Percentiles rank a stretch among this genome's conserved stretches.
phyloP scores from a whole-genome alignment of 1,140 invertebrate genomes.

The Bombus fervidus region DNA sequence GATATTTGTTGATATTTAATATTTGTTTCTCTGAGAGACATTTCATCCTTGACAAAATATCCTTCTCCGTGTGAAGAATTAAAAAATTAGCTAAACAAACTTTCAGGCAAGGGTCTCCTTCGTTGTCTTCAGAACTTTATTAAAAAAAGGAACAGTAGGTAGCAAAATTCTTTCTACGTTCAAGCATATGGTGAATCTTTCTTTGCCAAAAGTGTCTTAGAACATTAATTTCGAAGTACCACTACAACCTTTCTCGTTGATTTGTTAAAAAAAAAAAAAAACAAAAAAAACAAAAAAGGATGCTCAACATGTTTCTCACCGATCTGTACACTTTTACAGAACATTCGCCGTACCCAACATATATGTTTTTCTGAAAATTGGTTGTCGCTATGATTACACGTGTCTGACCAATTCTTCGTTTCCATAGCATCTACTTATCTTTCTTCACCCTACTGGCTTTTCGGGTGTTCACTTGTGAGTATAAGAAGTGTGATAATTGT shows the following conservation, averaged over 20 bases:
- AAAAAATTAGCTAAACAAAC: neutral
- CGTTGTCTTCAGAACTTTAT: neutral
- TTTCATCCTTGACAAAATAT: neutral
- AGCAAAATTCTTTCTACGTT: neutral
- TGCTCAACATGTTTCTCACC: no score
- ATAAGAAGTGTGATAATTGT: neutral
- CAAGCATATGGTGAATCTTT: neutral
- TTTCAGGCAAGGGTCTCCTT: neutral
- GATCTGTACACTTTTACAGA: neutral
- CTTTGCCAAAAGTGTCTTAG: neutral
- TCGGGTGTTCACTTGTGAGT: neutral
- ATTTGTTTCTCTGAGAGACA: no score
- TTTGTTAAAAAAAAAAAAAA: no score
- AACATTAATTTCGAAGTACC: neutral
- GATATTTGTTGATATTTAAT: neutral
- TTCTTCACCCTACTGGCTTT: neutral
- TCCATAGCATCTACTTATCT: neutral
- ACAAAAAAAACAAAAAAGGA: no score
- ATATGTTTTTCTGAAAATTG: neutral
- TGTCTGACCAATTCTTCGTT: neutral
- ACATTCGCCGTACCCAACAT: neutral
- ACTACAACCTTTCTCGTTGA: neutral
- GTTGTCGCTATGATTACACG: neutral
- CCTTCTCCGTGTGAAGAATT: neutral
- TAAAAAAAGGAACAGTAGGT: neutral